Conservation (phyloP, 2,888 invertebrate species). For the Macaria liturata region DNA sequence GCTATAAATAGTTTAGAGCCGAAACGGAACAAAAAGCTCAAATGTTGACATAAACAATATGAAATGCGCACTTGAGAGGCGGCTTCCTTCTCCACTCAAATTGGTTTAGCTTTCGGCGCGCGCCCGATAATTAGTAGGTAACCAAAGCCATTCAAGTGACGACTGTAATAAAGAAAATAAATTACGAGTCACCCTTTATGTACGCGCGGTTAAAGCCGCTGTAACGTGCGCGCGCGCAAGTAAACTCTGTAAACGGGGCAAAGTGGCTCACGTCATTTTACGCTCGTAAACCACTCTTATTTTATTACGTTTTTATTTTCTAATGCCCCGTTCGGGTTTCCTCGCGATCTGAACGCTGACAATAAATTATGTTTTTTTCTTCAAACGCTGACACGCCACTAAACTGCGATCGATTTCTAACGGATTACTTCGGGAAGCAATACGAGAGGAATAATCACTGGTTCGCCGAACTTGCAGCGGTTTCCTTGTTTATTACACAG, state of each 20-base stretch:
- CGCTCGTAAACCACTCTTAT: constrained; percentile 80
- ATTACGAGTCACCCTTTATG: constrained; percentile 68
- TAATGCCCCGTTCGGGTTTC: constrained; percentile 77
- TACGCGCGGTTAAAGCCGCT: constrained; percentile 45
- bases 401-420: constrained; percentile 82
- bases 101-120: constrained; percentile 73
- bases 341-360: constrained; percentile 79
- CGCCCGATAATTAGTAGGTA: constrained; percentile 75
- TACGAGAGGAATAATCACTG: constrained; percentile 73
- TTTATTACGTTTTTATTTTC: constrained; percentile 82
- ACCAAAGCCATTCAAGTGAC: constrained; percentile 66
- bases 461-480: constrained; percentile 74
- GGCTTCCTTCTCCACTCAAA: constrained; percentile 58
- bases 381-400: constrained; percentile 81
- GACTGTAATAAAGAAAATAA: constrained; percentile 71
- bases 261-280: constrained; percentile 78
- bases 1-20: constrained; percentile 59
- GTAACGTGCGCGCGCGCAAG: constrained; percentile 47
- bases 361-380: constrained; percentile 80
- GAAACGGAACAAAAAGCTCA: constrained; percentile 57
- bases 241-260: constrained; percentile 62
- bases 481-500: constrained; percentile 78
- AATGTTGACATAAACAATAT: constrained; percentile 73
- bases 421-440: constrained; percentile 79
- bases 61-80: constrained; percentile 69